Evolutionary conservation across 2,888 invertebrate genomes (phyloP).

Genomic region (Empis stercorea): DNA sequence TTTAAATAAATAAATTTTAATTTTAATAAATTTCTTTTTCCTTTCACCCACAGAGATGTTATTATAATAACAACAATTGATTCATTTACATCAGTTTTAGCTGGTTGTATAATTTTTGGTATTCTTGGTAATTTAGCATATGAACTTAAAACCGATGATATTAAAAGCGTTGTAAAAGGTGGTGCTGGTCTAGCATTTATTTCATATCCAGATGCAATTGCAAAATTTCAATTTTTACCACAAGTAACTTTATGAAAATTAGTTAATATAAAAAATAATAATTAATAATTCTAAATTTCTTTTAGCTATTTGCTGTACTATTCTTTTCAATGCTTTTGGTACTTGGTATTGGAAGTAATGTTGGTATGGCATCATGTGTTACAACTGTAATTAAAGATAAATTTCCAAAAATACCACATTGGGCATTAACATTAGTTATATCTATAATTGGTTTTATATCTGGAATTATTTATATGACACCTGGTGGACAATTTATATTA

Average conservation of each 20-base stretch:
- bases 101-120: constrained; percentile 73
- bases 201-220: constrained; percentile 49
- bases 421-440: constrained; percentile 39
- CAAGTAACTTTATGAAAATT: constrained; percentile 28
- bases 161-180: constrained; percentile 51
- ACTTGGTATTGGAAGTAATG: constrained; percentile 35
- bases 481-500: constrained; percentile 59
- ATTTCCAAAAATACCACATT: constrained; percentile 34
- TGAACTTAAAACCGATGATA: constrained; percentile 44
- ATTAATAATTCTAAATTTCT: neutral
- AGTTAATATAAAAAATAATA: neutral
- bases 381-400: constrained; percentile 39
- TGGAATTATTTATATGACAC: constrained; percentile 51
- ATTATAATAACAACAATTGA: constrained; percentile 71
- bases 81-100: constrained; percentile 66
- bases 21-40: neutral
- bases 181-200: constrained; percentile 74
- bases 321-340: constrained; percentile 45
- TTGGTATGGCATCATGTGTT: constrained; percentile 37
- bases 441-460: constrained; percentile 41
- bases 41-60: constrained; percentile 46
- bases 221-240: constrained; percentile 40
- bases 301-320: constrained; percentile 38
- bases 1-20: neutral
- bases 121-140: constrained; percentile 69